Evolutionary conservation across 2,888 invertebrate genomes (phyloP), one percentile per base, ranked within the genome.

Genomic region (Meloe dianella): DNA sequence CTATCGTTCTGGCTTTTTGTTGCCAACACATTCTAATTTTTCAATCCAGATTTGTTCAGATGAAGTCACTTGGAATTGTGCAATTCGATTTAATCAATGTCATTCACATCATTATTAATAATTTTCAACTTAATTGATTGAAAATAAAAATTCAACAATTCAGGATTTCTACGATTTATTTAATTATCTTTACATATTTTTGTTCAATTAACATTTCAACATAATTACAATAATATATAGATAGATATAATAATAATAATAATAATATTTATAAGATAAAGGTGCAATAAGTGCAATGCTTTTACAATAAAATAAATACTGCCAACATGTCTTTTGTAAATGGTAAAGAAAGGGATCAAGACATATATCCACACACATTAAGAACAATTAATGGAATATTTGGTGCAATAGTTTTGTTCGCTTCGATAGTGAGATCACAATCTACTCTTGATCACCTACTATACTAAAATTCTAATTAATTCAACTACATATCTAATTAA

Each of bases 401-500:
- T 62, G 72, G 76, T 77, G 77, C 76, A 76, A 76, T 71, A 41
- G 12, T 41, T 20, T 47, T 47, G 56, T 47, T 47, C 20, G 20
- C 7, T 66, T 58, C 57, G 74, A 69, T 9, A 61, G 79, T 77
- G 81, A 80, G 79, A 81, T 80, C 80, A 79, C 79, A 77, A 75
- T 73, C 80, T 78, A 79, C 77, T 78, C 20, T 47, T 77, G 74
- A 71, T 69, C 66, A 72, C 71, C 47, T 47, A 47, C n/a, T 35
- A 12, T 17, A 63, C 66, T 69, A 73, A 59, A 65, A 71, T 69
- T 27, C 71, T 73, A 74, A 73, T 67, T 38, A 64, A 65, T 64
- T 67, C 69, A 74, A 60, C 56, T 38, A 38, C 1, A n/a, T n/a
- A 20, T 7, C 6, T 47, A 20, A 47, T 47, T 47, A 20, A 47